These are phyloP conservation scores for Apodemus sylvaticus DNA, from an alignment of 2,113 vertebrate genomes.

Conservation along the genomic window DNA sequence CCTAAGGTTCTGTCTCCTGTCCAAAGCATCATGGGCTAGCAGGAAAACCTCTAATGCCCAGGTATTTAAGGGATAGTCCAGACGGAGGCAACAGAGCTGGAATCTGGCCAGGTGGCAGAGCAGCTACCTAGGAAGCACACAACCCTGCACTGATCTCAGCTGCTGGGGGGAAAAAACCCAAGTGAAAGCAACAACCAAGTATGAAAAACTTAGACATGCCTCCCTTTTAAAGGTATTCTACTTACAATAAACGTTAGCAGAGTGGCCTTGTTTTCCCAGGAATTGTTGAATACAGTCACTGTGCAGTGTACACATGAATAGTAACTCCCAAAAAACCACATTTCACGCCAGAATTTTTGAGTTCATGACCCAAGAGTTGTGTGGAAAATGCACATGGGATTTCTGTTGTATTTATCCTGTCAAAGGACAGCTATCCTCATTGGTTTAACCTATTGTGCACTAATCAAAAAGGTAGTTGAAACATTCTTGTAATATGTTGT, in stretches of 20 bases:
- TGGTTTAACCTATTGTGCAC: background rate
- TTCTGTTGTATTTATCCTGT: background rate
- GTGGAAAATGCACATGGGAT: background rate
- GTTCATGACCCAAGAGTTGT: background rate
- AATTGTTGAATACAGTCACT: background rate
- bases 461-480: background rate
- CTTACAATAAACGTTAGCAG: background rate
- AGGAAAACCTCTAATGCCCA: background rate
- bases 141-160: background rate
- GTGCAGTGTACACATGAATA: background rate
- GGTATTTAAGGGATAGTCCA: background rate
- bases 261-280: conserved; percentile 10
- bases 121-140: background rate
- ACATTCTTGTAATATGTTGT: background rate
- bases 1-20: background rate
- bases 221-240: background rate
- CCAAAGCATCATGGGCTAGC: background rate
- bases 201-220: background rate
- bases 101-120: background rate
- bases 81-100: background rate
- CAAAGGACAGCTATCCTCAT: background rate
- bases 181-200: background rate
- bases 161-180: background rate
- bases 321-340: background rate
- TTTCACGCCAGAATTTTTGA: background rate